Evolutionary conservation across 2,888 invertebrate species (phyloP).

Genomic region (Zhuqinia jingwanae): DNA sequence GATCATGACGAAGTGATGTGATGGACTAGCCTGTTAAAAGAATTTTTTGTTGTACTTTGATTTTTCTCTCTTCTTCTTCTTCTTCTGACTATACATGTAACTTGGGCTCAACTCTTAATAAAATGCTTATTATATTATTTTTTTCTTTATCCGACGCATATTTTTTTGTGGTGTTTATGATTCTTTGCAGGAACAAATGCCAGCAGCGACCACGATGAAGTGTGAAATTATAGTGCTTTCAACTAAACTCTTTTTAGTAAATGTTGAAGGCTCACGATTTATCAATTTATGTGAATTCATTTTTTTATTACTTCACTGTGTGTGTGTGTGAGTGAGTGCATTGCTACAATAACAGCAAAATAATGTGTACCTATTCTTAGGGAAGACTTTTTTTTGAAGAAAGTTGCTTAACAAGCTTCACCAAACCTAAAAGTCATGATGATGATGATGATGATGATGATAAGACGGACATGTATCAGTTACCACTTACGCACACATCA

Average conservation of each 20-base stretch:
- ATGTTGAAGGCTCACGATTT: constrained; percentile 63
- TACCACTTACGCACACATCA: neutral
- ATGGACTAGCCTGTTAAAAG: constrained; percentile 20
- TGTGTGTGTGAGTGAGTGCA: no score
- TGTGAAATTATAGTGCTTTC: constrained; percentile 61
- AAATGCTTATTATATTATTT: no score
- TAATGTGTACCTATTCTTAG: neutral
- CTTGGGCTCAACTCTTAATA: neutral
- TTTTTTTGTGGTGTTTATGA: constrained; percentile 58
- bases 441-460: neutral
- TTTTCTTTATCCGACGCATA: constrained; percentile 10
- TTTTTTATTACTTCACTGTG: constrained; percentile 34
- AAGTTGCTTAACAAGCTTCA: constrained; percentile 36
- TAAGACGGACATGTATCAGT: neutral
- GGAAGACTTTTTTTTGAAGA: neutral
- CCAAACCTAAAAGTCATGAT: no score
- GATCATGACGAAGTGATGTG: constrained; percentile 12
- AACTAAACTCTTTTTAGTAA: constrained; percentile 33
- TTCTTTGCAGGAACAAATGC: constrained; percentile 50
- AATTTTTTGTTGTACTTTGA: neutral
- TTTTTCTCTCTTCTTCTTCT: neutral
- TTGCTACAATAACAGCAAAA: neutral
- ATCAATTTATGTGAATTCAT: constrained; percentile 66
- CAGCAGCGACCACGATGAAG: constrained; percentile 52
- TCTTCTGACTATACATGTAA: neutral